A percentile compares a stretch with the other conserved stretches of the same genome.
Evolutionary conservation across 1,140 invertebrate genomes (phyloP).

Genomic region (Eciton burchellii): DNA sequence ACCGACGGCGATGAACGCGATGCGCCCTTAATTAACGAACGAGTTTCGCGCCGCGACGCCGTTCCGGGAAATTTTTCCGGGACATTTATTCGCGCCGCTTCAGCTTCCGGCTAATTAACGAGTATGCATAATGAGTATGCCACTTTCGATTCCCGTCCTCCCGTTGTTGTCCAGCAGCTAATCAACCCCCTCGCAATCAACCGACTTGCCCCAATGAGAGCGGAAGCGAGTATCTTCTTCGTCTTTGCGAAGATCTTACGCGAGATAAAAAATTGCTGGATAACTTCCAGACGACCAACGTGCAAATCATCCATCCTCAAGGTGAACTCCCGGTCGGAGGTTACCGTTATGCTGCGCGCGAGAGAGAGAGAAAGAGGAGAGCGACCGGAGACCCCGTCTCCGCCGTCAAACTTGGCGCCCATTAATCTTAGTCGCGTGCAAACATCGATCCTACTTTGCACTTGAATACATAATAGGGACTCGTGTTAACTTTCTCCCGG

Average conservation of each 20-base stretch:
- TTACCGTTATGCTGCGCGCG: neutral
- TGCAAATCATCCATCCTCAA: slow-evolving; percentile 57
- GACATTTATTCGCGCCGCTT: slow-evolving; percentile 14
- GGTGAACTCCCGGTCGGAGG: slow-evolving; percentile 47
- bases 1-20: slow-evolving; percentile 23
- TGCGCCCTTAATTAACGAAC: slow-evolving; percentile 44
- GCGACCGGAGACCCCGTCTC: slow-evolving; percentile 62
- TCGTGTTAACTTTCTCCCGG: slow-evolving; percentile 42
- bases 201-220: no score
- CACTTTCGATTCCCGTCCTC: neutral
- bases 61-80: slow-evolving; percentile 14
- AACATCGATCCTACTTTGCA: slow-evolving; percentile 73
- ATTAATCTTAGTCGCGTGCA: slow-evolving; percentile 73
- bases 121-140: slow-evolving; percentile 12
- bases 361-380: neutral
- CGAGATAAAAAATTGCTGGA: slow-evolving; percentile 36
- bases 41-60: neutral
- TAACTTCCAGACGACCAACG: slow-evolving; percentile 44
- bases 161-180: neutral
- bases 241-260: no score
- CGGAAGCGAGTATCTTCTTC: neutral
- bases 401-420: slow-evolving; percentile 67
- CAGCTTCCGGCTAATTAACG: slow-evolving; percentile 26
- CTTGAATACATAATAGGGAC: slow-evolving; percentile 69
- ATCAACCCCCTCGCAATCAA: neutral